Conservation (phyloP, 2,888 invertebrate species). For the Anthrax anthrax region DNA sequence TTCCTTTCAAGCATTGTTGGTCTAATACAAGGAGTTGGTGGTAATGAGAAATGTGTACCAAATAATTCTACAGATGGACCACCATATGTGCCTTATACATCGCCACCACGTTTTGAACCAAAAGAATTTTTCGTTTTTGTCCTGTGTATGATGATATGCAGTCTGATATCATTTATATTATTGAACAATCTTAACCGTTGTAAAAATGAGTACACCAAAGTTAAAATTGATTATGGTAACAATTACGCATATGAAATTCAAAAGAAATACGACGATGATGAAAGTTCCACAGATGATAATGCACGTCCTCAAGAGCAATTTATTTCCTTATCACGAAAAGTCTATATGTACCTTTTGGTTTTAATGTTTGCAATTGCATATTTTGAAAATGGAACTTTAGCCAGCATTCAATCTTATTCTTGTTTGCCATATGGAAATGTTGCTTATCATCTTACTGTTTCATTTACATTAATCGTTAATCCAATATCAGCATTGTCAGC, state of each 20-base stretch:
- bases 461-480: conserved; percentile 65
- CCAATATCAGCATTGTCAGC: conserved; percentile 58
- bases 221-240: conserved; percentile 27
- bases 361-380: conserved; percentile 44
- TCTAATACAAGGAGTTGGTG: conserved; percentile 63
- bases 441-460: conserved; percentile 63
- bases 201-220: conserved; percentile 26
- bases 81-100: conserved; percentile 29
- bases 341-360: too few relatives aligned
- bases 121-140: conserved; percentile 51
- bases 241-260: conserved; percentile 23
- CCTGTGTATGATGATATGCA: conserved; percentile 45
- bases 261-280: conserved; percentile 16
- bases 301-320: too few relatives aligned
- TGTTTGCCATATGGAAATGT: conserved; percentile 65
- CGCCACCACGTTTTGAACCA: conserved; percentile 46
- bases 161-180: conserved; percentile 47
- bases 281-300: conserved; percentile 24
- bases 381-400: conserved; percentile 62
- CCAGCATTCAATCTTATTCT: conserved; percentile 67
- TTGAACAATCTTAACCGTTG: conserved; percentile 35
- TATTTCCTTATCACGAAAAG: too few relatives aligned
- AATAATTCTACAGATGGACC: conserved; percentile 24
- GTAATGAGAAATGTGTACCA: conserved; percentile 40
- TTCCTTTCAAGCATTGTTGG: conserved; percentile 66